Base-by-base conservation (phyloP, 2,888 invertebrate species). In the Xanthostigma xanthostigma region DNA sequence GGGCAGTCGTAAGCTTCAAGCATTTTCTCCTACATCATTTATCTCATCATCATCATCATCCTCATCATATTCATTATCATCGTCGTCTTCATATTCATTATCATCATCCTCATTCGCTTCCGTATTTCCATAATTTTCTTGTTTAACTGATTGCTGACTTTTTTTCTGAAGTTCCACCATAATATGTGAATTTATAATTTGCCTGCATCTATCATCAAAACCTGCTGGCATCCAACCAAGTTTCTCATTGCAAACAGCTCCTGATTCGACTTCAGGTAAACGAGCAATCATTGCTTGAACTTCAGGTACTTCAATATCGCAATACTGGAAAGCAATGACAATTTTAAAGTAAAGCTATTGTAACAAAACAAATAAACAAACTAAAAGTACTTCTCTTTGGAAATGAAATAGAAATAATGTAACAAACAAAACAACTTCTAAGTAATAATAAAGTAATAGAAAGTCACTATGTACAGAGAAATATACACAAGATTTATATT, bases 151-250 rank as follows among this genome's bases (percentile, higher is more conserved):
- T 48, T 8, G 53, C 62, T 66, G 54, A 35, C 65, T 67, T 0
- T 63, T 58, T 45, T 54, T 66, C 52, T 60, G 64, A 2, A 72
- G 58, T 17, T 72, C 65, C 3, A 74, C 70, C 48, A 76, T 75
- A 38, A 82, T 76, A 56, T 76, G 76, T 55, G 71, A 72, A 58
- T 79, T 83, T 46, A 87, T 75, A 54, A 84, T 79, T 64, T 85
- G 82, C 42, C 89, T 73, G 51, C 84, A 82, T 47, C 76, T 72
- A 45, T 79, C 77, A 53, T 80, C 78, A 39, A 84, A 79, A 50
- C 79, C 78, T 8, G 71, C 67, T 0, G 87, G 83, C 49, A 89
- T 66, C 89, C 89, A 91, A 14, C 90, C 90, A 49, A 79, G 76
- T 63, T 79, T 79, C 57, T 76, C 75, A 60, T 88, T 80, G 59